Conservation (phyloP, 2,888 invertebrate species). For the Macrosoma leucophasiata region DNA sequence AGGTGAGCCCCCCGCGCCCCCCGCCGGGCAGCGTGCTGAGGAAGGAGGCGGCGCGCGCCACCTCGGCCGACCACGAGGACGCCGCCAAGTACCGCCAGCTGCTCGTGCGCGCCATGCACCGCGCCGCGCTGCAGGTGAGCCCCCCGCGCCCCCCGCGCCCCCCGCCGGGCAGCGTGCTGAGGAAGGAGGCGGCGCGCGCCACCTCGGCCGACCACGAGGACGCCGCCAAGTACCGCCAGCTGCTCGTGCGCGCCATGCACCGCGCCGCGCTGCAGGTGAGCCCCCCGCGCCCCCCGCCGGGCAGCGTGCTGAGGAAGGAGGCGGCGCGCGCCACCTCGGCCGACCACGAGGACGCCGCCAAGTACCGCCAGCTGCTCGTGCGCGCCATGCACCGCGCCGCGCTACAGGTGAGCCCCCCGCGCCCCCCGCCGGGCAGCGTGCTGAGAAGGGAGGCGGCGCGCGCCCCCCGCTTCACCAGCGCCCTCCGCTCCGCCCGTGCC, state of each 20-base stretch:
- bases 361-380: slow-evolving; percentile 96
- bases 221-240: slow-evolving; percentile 95
- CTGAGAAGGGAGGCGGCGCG: too few species aligned
- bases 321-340: slow-evolving; percentile 91
- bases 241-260: slow-evolving; percentile 96
- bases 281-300: too few species aligned
- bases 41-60: slow-evolving; percentile 93
- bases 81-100: slow-evolving; percentile 96
- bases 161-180: slow-evolving; percentile 10
- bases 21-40: slow-evolving; percentile 94
- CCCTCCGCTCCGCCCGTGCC: too few species aligned
- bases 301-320: slow-evolving; percentile 91
- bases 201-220: slow-evolving; percentile 95
- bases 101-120: slow-evolving; percentile 94
- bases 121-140: slow-evolving; percentile 88
- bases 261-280: slow-evolving; percentile 89
- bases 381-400: slow-evolving; percentile 95
- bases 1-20: slow-evolving; percentile 93
- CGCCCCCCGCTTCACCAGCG: too few species aligned
- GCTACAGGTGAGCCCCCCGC: slow-evolving; percentile 83
- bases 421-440: too few species aligned
- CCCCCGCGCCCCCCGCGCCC: slow-evolving; percentile 37
- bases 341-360: slow-evolving; percentile 96
- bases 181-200: slow-evolving; percentile 77
- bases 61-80: slow-evolving; percentile 94